Conservation (phyloP, 2,113 vertebrate species). For the Orientallactaga bullata region DNA sequence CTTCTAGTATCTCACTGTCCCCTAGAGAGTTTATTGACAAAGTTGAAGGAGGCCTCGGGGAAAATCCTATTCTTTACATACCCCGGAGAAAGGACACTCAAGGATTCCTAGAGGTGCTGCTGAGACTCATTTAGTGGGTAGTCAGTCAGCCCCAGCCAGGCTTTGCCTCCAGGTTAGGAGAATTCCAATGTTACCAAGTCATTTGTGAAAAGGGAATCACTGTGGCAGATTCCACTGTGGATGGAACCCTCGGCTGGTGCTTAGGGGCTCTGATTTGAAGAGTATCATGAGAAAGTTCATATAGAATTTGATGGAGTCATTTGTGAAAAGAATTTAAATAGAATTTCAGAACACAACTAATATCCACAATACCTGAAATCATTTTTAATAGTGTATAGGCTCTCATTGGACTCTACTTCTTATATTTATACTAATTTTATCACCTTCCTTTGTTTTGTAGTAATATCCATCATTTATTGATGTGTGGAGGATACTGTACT, state of each 20-base stretch:
- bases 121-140: neutral
- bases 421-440: neutral
- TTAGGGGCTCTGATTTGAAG: slow-evolving; percentile 11
- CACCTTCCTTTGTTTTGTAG: slow-evolving; percentile 28
- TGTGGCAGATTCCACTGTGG: neutral
- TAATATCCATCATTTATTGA: neutral
- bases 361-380: neutral
- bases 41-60: neutral
- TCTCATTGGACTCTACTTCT: neutral
- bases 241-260: neutral
- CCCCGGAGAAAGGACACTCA: neutral
- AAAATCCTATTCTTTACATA: neutral
- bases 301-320: neutral
- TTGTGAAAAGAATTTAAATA: slow-evolving; percentile 28
- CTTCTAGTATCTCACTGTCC: slow-evolving; percentile 7
- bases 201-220: neutral
- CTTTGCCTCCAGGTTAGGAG: neutral
- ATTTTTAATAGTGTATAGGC: neutral
- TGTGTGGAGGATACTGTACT: neutral
- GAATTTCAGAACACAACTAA: slow-evolving; percentile 15
- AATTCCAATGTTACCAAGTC: neutral
- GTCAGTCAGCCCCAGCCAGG: neutral
- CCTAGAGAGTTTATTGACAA: neutral
- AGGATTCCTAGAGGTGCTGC: neutral
- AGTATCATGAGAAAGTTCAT: slow-evolving; percentile 50